Base-by-base conservation (phyloP, 2,113 vertebrate species). In the Hippoglossus stenolepis region DNA sequence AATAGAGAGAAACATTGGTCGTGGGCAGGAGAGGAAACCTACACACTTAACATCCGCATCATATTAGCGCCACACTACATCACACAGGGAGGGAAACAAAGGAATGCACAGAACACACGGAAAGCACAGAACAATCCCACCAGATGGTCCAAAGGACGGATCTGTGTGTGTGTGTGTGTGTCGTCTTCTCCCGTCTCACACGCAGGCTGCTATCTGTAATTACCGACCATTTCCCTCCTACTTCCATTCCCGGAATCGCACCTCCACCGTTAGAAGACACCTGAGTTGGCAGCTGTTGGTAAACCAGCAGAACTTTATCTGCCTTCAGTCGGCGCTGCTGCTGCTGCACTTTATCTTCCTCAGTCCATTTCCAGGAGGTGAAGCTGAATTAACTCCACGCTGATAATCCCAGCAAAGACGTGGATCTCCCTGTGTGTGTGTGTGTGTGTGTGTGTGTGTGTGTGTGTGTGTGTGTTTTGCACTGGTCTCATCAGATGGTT, bases 21-120 rank as follows among this genome's bases (percentile, higher is more conserved):
- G 73, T 87, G 77, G 85, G 87, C 73, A 68, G 75, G 51, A 70
- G 72, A 80, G 81, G 57, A 80, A 87, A 83, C 78, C 77, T 69
- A 79, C 84, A 77, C 78, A 74, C 70, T 84, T 45, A 68, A 56
- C 17, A 60, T 24, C 53, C 5, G 18, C 69, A 77, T 90, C 45
- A 82, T 73, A 74, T 85, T 70, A 77, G 47, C 66, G 38, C 56
- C 38, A 26, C 23, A 10, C 78, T 69, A 51, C 69, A 76, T 60
- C 60, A 77, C 73, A 65, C 59, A 63, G 31, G 13, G 18, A 49
- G n/a, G 15, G 51, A 21, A 26, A 59, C n/a, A 47, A 60, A 74
- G 49, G 0, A 21, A 45, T 7, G 1, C 6, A 2, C 6, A 1
- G 23, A 26, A 49, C 40, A 18, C 47, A 35, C 24, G 54, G 53